Base-by-base conservation (phyloP, 2,113 vertebrate genomes). In the Cochlearius cochlearius region DNA sequence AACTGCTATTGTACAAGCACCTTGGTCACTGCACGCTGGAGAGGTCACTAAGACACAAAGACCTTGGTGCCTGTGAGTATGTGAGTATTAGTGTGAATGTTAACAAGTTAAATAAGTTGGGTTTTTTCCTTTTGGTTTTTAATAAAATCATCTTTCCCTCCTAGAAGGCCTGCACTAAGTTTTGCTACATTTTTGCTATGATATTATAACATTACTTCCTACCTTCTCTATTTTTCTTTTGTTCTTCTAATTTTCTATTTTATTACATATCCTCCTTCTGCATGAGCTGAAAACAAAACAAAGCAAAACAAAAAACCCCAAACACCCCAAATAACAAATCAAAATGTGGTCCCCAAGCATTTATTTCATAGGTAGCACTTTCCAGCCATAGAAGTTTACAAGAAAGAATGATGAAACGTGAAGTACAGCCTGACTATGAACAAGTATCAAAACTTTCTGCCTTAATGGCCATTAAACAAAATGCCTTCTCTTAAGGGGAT, bases 251-350 rank as follows among this genome's bases (percentile, higher is more conserved):
- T 59, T 94, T 93, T 62, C 10, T 58, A 4, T 49, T 81, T 75
- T 17, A 21, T 58, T 11, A 10, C 8, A 30, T 36, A 34, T 34
- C n/a, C 27, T 69, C 7, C 8, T 86, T 69, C 29, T 66, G 8
- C 22, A 27, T 59, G 8, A 72, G 18, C 20, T 76, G 19, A 67
- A 79, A 72, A 15, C 12, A 64, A n/a, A n/a, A 18, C 2, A 49
- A 59, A 75, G 7, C 30, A 72, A 80, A n/a, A 10, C n/a, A 45
- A 21, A 4, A 38, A 4, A 0, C 0, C 4, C 0, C 10, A 63
- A 52, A 21, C 23, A 64, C 41, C 5, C 7, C 8, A 49, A 63
- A 50, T 23, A 53, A 20, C 7, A 8, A 45, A 26, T 62, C 21
- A 67, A 26, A 13, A 59, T 67, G 8, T 3, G 0, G 1, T 53